A percentile compares a stretch with the other conserved stretches of the same genome.
Evolutionary conservation across 2,888 invertebrate genomes (phyloP).

Genomic region (Orgyia antiqua): DNA sequence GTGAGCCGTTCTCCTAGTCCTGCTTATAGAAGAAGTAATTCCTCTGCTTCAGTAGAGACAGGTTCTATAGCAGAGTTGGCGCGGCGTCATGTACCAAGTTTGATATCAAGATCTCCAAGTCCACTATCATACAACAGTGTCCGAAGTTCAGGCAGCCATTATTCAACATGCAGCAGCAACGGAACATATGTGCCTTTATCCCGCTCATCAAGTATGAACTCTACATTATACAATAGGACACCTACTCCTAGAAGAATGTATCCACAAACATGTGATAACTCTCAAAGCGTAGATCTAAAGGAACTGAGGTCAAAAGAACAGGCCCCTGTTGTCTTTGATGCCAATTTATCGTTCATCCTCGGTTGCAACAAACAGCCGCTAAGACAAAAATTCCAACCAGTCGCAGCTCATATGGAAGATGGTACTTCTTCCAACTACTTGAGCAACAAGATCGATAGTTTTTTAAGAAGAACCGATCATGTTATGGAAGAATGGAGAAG

Average conservation of each 20-base stretch:
- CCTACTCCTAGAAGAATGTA: conserved; percentile 82
- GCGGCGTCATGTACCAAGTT: conserved; percentile 54
- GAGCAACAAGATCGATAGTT: conserved; percentile 86
- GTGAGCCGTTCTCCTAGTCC: conserved; percentile 51
- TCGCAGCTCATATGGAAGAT: conserved; percentile 87
- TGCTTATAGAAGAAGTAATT: conserved; percentile 56
- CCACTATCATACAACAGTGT: conserved; percentile 67
- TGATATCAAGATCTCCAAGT: conserved; percentile 78
- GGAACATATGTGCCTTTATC: conserved; percentile 61
- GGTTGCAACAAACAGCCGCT: conserved; percentile 85
- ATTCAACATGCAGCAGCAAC: conserved; percentile 70
- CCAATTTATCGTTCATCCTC: conserved; percentile 87
- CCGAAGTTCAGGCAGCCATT: conserved; percentile 62
- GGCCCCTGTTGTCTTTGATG: conserved; percentile 89
- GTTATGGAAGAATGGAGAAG: conserved; percentile 92
- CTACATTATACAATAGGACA: conserved; percentile 57
- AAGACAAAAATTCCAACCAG: conserved; percentile 82
- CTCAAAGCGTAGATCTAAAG: conserved; percentile 69
- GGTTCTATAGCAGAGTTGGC: conserved; percentile 72
- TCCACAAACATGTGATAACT: conserved; percentile 78
- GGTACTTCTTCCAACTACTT: conserved; percentile 87
- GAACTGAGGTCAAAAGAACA: conserved; percentile 83
- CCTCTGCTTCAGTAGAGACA: conserved; percentile 61
- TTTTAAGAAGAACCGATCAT: conserved; percentile 90
- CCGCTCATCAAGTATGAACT: conserved; percentile 63